phyloP scores from a whole-genome alignment of 2,797 vertebrate species.

The Channa striata region DNA sequence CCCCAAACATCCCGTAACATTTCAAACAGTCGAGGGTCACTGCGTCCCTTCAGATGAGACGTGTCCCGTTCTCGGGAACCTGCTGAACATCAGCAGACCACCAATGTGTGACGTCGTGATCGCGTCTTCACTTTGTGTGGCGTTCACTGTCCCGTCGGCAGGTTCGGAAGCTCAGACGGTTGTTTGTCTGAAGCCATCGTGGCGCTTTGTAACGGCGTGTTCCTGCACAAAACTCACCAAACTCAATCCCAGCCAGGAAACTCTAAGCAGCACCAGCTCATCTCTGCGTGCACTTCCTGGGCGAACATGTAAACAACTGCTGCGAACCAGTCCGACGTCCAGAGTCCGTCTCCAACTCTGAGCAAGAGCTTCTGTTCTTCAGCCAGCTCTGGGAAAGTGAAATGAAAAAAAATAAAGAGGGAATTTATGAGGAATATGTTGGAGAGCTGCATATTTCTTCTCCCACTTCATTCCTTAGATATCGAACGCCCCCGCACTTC shows the following conservation, averaged over 20 bases:
- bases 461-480: conserved; percentile 54
- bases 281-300: not conserved
- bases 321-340: not conserved
- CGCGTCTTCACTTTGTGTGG: no score
- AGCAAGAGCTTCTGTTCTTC: conserved; percentile 22
- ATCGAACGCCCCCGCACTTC: conserved; percentile 27
- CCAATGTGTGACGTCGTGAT: no score
- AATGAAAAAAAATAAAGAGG: not conserved
- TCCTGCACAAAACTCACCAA: not conserved
- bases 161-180: no score
- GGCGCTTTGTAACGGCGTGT: not conserved
- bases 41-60: no score
- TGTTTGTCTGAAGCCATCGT: conserved; percentile 8
- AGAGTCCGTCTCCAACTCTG: conserved; percentile 19
- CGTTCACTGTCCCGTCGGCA: no score
- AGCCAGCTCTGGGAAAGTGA: conserved; percentile 11
- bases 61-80: no score
- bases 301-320: not conserved
- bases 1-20: not conserved
- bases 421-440: conserved; percentile 29
- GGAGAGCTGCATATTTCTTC: conserved; percentile 16
- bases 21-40: no score
- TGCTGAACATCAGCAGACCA: no score
- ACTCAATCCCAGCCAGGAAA: not conserved
- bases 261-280: not conserved